A percentile compares a stretch with the other conserved stretches of the same genome.
Conservation (phyloP, 92 coral and sea anemone genomes). For the Pocillopora meandrina region DNA sequence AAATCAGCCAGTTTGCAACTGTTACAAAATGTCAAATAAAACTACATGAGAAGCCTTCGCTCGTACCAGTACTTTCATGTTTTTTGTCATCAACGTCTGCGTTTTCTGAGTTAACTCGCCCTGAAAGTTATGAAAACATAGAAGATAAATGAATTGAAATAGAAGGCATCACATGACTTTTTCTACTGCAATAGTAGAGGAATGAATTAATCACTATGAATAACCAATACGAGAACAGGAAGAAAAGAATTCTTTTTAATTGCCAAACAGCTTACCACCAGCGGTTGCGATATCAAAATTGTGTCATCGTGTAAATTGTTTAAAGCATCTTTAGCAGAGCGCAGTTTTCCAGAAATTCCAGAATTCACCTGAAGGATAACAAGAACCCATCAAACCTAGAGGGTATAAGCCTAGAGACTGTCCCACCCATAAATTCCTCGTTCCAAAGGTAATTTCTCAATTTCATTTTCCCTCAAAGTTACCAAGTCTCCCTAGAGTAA, state of each 20-base stretch:
- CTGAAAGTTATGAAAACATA: conserved; percentile 28
- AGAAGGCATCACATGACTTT: background rate
- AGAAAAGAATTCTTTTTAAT: too few relatives aligned
- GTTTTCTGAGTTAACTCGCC: conserved; percentile 56
- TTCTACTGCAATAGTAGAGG: too few relatives aligned
- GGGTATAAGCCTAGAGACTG: background rate
- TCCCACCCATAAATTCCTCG: background rate
- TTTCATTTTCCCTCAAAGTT: too few relatives aligned
- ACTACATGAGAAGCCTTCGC: background rate
- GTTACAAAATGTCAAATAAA: background rate
- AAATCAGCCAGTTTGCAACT: too few relatives aligned
- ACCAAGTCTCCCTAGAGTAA: background rate
- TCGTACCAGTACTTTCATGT: conserved; percentile 36
- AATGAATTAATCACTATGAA: too few relatives aligned
- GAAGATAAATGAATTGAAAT: background rate
- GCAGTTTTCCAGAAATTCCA: conserved; percentile 24
- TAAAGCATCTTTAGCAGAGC: conserved; percentile 21
- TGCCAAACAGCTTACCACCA: conserved; percentile 53
- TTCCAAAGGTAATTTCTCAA: too few relatives aligned
- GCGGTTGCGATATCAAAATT: conserved; percentile 47
- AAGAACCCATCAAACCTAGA: background rate
- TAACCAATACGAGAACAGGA: background rate
- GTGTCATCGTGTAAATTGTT: conserved; percentile 54
- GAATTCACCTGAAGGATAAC: background rate
- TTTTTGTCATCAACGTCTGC: conserved; percentile 27